These are phyloP conservation scores for Brachymystax lenok DNA, from an alignment of 2,797 vertebrate species.

Conservation along the genomic window DNA sequence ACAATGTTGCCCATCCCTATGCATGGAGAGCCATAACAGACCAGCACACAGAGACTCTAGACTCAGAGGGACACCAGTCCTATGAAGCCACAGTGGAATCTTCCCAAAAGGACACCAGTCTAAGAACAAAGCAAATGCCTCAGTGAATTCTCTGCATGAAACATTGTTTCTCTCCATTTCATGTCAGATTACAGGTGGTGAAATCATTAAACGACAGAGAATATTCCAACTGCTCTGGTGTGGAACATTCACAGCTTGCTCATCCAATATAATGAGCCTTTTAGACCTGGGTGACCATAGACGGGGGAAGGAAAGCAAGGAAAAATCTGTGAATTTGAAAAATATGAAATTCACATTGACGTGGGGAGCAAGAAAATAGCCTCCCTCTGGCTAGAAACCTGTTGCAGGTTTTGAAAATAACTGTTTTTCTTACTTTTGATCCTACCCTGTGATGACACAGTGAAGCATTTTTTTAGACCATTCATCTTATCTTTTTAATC, in stretches of 20 bases:
- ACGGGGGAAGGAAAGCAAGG: slow-evolving; percentile 37
- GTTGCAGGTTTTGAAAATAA: no score
- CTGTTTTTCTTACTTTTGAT: no score
- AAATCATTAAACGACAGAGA: slow-evolving; percentile 72
- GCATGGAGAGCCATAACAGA: background rate
- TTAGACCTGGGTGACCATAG: slow-evolving; percentile 43
- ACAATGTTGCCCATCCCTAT: background rate
- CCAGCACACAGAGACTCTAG: background rate
- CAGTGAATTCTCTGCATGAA: background rate
- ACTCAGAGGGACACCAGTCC: background rate
- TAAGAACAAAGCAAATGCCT: background rate
- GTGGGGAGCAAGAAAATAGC: no score
- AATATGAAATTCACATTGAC: background rate
- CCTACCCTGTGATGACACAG: background rate
- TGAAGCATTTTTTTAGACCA: background rate
- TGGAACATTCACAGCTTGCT: slow-evolving; percentile 72
- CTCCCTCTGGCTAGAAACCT: no score
- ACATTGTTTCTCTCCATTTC: background rate
- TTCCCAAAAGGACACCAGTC: background rate
- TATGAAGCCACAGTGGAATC: background rate
- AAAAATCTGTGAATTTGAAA: slow-evolving; percentile 56
- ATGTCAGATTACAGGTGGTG: slow-evolving; percentile 21
- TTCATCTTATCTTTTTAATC: background rate
- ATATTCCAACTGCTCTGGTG: slow-evolving; percentile 63
- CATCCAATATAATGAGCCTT: slow-evolving; percentile 73